A percentile compares a stretch with the other conserved stretches of the same genome.
These are phyloP conservation scores for Lacanobia oleracea DNA, from an alignment of 2,888 invertebrate genomes.

Conservation along the genomic window DNA sequence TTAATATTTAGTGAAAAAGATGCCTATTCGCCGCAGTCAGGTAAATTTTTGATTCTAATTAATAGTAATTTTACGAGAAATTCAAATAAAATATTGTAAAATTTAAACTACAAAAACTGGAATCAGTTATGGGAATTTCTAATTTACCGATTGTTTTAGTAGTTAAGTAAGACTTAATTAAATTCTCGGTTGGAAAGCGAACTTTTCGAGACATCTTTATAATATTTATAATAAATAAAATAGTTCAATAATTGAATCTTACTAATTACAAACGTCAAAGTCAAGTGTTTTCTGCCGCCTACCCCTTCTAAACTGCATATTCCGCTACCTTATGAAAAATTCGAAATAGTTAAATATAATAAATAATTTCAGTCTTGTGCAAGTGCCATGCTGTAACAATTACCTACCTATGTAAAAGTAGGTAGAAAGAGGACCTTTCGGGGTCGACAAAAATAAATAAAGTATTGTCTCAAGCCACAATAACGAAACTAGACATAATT, in stretches of 20 bases:
- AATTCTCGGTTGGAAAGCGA: constrained; percentile 1
- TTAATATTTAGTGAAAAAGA: constrained; percentile 72
- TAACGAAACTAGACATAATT: constrained; percentile 25
- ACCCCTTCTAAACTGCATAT: not conserved
- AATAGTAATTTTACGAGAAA: not conserved
- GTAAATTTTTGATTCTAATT: constrained; percentile 71
- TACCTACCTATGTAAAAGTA: constrained; percentile 13
- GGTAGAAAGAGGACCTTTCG: constrained; percentile 19
- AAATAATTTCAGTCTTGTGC: not conserved
- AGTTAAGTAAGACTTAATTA: not conserved
- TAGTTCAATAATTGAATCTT: not conserved
- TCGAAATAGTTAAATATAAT: not conserved
- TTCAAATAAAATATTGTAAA: not conserved
- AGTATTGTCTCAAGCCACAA: constrained; percentile 24
- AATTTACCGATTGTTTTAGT: not conserved
- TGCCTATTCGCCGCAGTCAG: constrained; percentile 88
- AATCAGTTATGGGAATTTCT: not conserved
- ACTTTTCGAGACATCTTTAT: not conserved
- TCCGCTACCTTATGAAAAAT: not conserved
- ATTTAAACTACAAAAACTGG: not conserved
- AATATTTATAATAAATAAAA: not conserved
- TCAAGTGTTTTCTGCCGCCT: not conserved
- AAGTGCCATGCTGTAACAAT: not conserved
- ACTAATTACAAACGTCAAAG: not conserved
- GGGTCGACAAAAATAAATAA: constrained; percentile 25